Conservation (phyloP, 2,888 invertebrate genomes). For the Quadriops clusia region DNA sequence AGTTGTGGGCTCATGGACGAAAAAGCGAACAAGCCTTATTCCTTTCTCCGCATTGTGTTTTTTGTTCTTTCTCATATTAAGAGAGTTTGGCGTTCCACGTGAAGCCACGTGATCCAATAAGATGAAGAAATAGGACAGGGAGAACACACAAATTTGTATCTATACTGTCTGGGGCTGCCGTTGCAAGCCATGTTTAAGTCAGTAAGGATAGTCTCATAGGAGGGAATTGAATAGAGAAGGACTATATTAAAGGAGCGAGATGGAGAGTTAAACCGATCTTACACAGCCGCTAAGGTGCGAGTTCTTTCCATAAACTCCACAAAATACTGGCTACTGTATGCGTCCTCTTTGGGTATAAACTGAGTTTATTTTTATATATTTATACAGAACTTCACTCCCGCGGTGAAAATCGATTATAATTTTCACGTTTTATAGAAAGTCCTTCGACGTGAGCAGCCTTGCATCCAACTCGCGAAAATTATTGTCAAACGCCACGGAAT, state of each 20-base stretch:
- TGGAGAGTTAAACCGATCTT: constrained; percentile 24
- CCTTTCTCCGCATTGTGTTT: too few species aligned
- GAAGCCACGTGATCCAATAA: constrained; percentile 23
- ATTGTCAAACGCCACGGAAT: too few species aligned
- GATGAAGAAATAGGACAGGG: constrained; percentile 22
- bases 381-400: too few species aligned
- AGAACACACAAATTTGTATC: constrained; percentile 28
- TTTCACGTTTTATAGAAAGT: too few species aligned
- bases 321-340: constrained; percentile 32
- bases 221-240: constrained; percentile 19
- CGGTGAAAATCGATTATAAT: too few species aligned
- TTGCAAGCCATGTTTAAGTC: constrained; percentile 25
- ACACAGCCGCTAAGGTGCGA: constrained; percentile 27
- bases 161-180: constrained; percentile 25
- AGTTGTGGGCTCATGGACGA: too few species aligned
- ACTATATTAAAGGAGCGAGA: constrained; percentile 21
- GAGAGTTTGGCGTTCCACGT: too few species aligned
- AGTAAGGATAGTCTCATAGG: constrained; percentile 23
- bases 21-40: too few species aligned
- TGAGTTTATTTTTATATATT: too few species aligned
- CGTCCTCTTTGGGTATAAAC: constrained; percentile 11
- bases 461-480: too few species aligned
- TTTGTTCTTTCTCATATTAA: too few species aligned
- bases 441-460: too few species aligned
- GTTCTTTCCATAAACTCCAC: constrained; percentile 29